Evolutionary conservation across 2,888 invertebrate genomes (phyloP).

Genomic region (Perizoma flavofasciatum): DNA sequence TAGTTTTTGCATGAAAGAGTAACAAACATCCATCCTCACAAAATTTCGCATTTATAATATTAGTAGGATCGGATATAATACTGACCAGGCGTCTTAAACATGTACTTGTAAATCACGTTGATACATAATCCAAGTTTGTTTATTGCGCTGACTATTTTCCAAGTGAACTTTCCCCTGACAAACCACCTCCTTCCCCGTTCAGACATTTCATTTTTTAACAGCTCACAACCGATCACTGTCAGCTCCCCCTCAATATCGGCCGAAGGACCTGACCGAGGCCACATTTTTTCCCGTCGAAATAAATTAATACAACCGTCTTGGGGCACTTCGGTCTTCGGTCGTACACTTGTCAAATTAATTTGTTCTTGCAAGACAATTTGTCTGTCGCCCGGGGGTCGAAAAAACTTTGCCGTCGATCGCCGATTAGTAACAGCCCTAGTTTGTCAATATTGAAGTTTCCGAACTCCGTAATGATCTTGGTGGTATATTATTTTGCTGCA

Average conservation of each 20-base stretch:
- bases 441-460: constrained; percentile 30
- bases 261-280: constrained; percentile 47
- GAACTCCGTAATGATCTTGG: constrained; percentile 22
- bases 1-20: no score
- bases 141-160: constrained; percentile 21
- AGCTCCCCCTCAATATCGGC: constrained; percentile 44
- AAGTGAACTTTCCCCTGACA: constrained; percentile 30
- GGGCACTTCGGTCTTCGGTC: constrained; percentile 53
- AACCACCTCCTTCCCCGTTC: constrained; percentile 35
- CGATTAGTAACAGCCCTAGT: constrained; percentile 62
- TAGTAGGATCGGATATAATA: no score
- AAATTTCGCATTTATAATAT: no score
- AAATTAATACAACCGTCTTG: constrained; percentile 80
- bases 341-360: constrained; percentile 82
- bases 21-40: no score
- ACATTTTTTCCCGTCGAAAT: constrained; percentile 81
- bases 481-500: not conserved
- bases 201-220: constrained; percentile 38
- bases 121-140: not conserved
- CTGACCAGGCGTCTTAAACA: no score
- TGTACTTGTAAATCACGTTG: no score
- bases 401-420: constrained; percentile 77
- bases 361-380: constrained; percentile 82
- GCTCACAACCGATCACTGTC: constrained; percentile 40
- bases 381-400: constrained; percentile 70